Base-by-base conservation (phyloP, 2,888 invertebrate species). In the Drosophila nr. perissopoda region DNA sequence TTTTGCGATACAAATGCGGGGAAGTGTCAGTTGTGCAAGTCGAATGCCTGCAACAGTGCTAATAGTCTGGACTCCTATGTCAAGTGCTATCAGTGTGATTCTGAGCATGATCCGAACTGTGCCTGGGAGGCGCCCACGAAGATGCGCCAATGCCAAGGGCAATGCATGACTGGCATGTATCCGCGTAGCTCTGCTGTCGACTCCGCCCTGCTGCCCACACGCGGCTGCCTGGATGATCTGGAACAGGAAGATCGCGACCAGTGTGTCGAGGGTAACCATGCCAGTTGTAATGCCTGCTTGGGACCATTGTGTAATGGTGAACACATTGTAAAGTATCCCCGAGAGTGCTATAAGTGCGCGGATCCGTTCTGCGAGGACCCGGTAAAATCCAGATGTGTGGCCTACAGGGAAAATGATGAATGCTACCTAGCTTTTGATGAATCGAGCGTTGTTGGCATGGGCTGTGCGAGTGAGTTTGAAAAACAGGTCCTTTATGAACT, bases 391-490 rank as follows among this genome's bases (percentile, higher is more conserved):
- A 74, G 78, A 49, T 92, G 92, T 40, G 60, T 76, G 8, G 82
- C 84, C 2, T 90, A 91, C 29, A 80, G 82, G 38, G 64, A 83
- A 4, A 61, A 77, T 1, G 91, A 92, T 45, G 83, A 92, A 45
- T 92, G 92, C 63, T 92, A 89, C 16, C 63, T 80, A 2, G 81
- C 89, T 7, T 92, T 76, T 42, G 81, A 90, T 5, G 66, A 73
- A 0, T 56, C 66, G 18, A 59, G 64, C 7, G 10, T 92, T 4
- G 48, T 82, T 5, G 69, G 59, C 6, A 86, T 91, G 91, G 93
- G 92, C n/a, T 92, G 92, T 45, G 87, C 83, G 51, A 92, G 93
- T 60, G 91, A 91, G 40, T 90, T 89, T 21, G 88, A 90, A 34
- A 73, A 63, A 2, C 73, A 80, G 33, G 77, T 80, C 7, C 54